Percentiles rank a stretch among this genome's conserved stretches.
Conservation (phyloP, 2,888 invertebrate genomes). For the Ophraella communa region DNA sequence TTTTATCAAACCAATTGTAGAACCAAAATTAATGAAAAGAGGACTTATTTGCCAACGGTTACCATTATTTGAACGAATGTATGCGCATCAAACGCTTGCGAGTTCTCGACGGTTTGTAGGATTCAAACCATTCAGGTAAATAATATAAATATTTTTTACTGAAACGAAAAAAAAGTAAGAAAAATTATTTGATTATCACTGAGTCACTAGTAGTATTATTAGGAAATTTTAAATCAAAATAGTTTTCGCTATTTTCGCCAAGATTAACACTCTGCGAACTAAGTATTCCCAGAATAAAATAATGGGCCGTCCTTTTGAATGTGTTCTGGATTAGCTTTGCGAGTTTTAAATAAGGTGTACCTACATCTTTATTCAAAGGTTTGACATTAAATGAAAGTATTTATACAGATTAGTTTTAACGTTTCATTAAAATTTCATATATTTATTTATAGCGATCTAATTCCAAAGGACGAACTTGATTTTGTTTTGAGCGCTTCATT, state of each 20-base stretch:
- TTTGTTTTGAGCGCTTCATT: slow-evolving; percentile 71
- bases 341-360: too few species aligned
- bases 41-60: slow-evolving; percentile 56
- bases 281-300: too few species aligned
- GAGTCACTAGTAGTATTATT: too few species aligned
- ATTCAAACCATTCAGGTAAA: slow-evolving; percentile 54
- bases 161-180: too few species aligned
- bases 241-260: too few species aligned
- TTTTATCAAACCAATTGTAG: slow-evolving; percentile 57
- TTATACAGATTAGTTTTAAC: background rate
- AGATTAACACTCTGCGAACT: too few species aligned
- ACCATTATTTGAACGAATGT: slow-evolving; percentile 60
- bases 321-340: too few species aligned
- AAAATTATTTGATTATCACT: too few species aligned
- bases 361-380: too few species aligned
- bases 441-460: slow-evolving; percentile 48
- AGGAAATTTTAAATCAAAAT: too few species aligned
- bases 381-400: too few species aligned
- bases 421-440: background rate
- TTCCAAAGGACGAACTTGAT: slow-evolving; percentile 75
- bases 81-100: slow-evolving; percentile 64
- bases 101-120: slow-evolving; percentile 61
- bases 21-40: slow-evolving; percentile 40
- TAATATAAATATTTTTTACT: background rate
- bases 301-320: too few species aligned